A percentile compares a stretch with the other conserved stretches of the same genome.
Conservation (phyloP, 2,888 invertebrate species). For the Dilophus febrilis region DNA sequence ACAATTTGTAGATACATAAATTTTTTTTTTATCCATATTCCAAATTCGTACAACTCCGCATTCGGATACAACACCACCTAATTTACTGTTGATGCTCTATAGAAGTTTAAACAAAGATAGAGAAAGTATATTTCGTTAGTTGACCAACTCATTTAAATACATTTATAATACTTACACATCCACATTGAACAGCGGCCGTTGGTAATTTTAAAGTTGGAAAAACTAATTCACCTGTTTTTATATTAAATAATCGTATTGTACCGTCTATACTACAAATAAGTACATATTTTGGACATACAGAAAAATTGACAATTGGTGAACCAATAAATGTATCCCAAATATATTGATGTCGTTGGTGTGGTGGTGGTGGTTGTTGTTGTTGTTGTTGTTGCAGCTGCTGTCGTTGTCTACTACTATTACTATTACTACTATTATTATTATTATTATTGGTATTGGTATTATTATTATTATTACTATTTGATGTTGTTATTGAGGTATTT, state of each 20-base stretch:
- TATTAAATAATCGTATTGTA: constrained; percentile 21
- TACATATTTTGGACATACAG: constrained; percentile 24
- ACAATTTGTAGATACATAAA: constrained; percentile 22
- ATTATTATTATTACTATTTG: constrained; percentile 41
- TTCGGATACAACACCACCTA: constrained; percentile 28
- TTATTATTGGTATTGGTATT: too few relatives aligned
- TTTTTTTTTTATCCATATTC: constrained; percentile 18
- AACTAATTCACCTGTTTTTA: constrained; percentile 21
- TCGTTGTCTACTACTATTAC: too few relatives aligned
- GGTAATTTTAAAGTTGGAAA: constrained; percentile 25
- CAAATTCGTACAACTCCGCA: constrained; percentile 26
- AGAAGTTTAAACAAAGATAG: constrained; percentile 3
- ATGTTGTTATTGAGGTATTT: constrained; percentile 30
- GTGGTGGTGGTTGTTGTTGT: too few relatives aligned
- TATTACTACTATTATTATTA: too few relatives aligned
- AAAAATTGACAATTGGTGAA: constrained; percentile 26
- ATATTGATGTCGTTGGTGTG: too few relatives aligned
- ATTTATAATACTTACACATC: constrained; percentile 21
- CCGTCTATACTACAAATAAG: constrained; percentile 28
- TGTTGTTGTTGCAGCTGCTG: too few relatives aligned
- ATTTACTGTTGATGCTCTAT: constrained; percentile 23
- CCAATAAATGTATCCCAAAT: constrained; percentile 57
- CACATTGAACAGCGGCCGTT: constrained; percentile 23
- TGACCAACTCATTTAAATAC: not conserved
- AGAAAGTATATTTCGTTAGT: too few relatives aligned